Base-by-base conservation (phyloP, 2,888 invertebrate species). In the Lasioglossum vierecki region DNA sequence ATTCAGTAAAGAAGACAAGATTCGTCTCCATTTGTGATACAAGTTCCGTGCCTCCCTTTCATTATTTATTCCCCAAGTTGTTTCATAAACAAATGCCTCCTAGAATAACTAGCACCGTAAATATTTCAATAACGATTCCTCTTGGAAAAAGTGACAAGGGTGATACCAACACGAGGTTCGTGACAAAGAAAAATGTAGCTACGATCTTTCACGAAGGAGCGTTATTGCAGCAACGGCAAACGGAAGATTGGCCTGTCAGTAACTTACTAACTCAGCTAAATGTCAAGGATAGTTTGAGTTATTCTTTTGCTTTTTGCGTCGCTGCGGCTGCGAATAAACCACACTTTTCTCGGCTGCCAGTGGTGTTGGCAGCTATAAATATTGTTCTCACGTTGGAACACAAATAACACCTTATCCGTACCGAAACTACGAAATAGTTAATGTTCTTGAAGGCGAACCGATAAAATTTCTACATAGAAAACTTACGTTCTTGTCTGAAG, bases 271-370 rank as follows among this genome's bases (percentile, higher is more conserved):
- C 75, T 79, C 84, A 46, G 84, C 84, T 84, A 84, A 84, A 84
- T 84, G 84, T 84, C 84, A 84, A 84, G 84, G 84, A 84, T 84
- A 84, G 79, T 84, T 84, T 79, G 84, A 84, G 75, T 84, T 79
- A 84, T 84, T 84, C 84, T 84, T 84, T 84, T 76, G 60, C 85
- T 79, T 84, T 84, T 84, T 79, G 63, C 84, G 84, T 46, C 78
- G 78, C 26, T 46, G 15, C 46, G 15, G 3, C 68, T 78, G 60
- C 70, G 78, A 84, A 41, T 84, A 71, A 44, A 60, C 66, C 66
- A 30, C 74, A 78, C 74, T 68, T 84, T 84, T 84, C 84, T 84
- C 70, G 60, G 35, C 26, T 72, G 49, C 35, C 35, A 70, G 53
- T 41, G 49, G 30, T 22, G 57, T 8, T 13, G 63, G 68, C 13